A percentile compares a stretch with the other conserved stretches of the same genome.
These are phyloP conservation scores for Spheniscus mendiculus DNA, from an alignment of 2,113 vertebrate genomes.

Conservation along the genomic window DNA sequence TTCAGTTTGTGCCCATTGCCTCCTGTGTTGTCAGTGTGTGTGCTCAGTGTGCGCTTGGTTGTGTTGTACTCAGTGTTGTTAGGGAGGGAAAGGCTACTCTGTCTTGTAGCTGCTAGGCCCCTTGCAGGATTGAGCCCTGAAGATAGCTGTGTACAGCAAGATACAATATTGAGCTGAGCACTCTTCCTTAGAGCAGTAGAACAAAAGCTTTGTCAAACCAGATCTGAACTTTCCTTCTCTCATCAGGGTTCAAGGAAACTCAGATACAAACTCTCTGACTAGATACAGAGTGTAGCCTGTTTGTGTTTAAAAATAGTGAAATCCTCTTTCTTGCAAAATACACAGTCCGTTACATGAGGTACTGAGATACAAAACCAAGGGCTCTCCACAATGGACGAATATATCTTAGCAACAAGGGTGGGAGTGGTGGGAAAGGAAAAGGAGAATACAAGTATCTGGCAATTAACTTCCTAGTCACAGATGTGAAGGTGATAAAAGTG, in stretches of 20 bases:
- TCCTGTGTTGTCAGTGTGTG: neutral
- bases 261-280: neutral
- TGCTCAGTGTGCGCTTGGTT: neutral
- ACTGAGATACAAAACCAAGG: neutral
- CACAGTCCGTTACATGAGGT: neutral
- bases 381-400: neutral
- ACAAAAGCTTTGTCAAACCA: neutral
- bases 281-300: neutral
- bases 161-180: neutral
- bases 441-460: slow-evolving; percentile 64
- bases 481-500: slow-evolving; percentile 65
- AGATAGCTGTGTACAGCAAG: neutral
- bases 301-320: neutral
- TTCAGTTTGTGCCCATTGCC: neutral
- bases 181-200: neutral
- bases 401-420: slow-evolving; percentile 69
- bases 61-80: neutral
- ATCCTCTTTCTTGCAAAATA: neutral
- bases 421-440: slow-evolving; percentile 71
- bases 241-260: neutral
- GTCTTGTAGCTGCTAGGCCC: neutral
- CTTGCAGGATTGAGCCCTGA: neutral
- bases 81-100: neutral
- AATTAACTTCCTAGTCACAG: slow-evolving; percentile 67
- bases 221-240: neutral